A percentile compares a stretch with the other conserved stretches of the same genome.
These are phyloP conservation scores for Rhynchophorus ferrugineus DNA, from an alignment of 1,140 invertebrate genomes.

Conservation along the genomic window DNA sequence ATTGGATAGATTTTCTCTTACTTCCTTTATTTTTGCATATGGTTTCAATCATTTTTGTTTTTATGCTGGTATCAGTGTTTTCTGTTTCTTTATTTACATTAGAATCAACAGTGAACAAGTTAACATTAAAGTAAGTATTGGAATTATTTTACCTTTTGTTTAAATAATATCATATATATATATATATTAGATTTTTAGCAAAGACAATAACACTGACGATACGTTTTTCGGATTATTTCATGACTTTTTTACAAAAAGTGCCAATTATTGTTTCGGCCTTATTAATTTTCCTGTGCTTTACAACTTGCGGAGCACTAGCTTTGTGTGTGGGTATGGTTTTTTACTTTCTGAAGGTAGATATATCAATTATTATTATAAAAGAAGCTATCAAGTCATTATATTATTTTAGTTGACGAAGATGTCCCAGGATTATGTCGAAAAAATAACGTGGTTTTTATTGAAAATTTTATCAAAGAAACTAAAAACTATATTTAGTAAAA, in stretches of 20 bases:
- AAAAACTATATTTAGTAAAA: constrained; percentile 15
- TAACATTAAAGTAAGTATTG: constrained; percentile 46
- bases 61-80: constrained; percentile 42
- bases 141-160: too few relatives aligned
- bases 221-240: constrained; percentile 48
- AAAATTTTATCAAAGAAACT: constrained; percentile 42
- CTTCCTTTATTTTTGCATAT: constrained; percentile 40
- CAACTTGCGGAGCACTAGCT: constrained; percentile 49
- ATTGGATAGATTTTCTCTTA: constrained; percentile 31
- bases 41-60: constrained; percentile 44
- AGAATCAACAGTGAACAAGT: constrained; percentile 50
- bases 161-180: background rate
- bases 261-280: constrained; percentile 44
- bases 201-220: constrained; percentile 45
- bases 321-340: constrained; percentile 46
- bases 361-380: too few relatives aligned
- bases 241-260: constrained; percentile 46
- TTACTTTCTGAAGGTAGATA: constrained; percentile 49
- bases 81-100: constrained; percentile 48
- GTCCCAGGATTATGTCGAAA: constrained; percentile 66
- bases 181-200: constrained; percentile 44
- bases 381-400: constrained; percentile 7
- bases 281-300: constrained; percentile 43
- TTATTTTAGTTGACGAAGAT: constrained; percentile 55
- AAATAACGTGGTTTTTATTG: constrained; percentile 50